Evolutionary conservation across 2,113 vertebrate species (phyloP).

Genomic region (Pipra filicauda): DNA sequence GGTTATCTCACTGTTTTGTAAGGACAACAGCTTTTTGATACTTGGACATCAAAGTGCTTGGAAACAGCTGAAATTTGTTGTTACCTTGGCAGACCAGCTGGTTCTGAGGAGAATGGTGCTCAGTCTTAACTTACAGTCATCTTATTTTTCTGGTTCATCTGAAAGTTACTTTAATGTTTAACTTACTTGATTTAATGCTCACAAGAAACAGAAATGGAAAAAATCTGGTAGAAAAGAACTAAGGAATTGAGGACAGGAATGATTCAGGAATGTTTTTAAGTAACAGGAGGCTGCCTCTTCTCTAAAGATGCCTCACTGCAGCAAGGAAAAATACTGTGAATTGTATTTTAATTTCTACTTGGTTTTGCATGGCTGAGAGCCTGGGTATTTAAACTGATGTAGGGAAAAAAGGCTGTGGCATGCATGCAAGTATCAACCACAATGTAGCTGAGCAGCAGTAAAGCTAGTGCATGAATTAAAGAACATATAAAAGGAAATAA

Average conservation of each 20-base stretch:
- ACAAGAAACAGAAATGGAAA: neutral
- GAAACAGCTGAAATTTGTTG: constrained; percentile 22
- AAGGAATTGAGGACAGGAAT: neutral
- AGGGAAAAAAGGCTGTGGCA: constrained; percentile 32
- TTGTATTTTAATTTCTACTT: constrained; percentile 18
- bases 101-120: neutral
- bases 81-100: neutral
- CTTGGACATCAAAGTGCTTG: constrained; percentile 23
- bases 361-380: constrained; percentile 15
- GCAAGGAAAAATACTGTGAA: neutral
- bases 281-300: neutral
- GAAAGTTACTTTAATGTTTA: constrained; percentile 26
- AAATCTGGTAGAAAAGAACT: neutral
- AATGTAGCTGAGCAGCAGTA: constrained; percentile 33
- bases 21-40: neutral
- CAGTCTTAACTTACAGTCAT: neutral
- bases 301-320: neutral
- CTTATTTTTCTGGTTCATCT: constrained; percentile 22
- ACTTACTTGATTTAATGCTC: constrained; percentile 27
- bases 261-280: neutral
- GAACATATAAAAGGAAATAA: constrained; percentile 68
- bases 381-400: constrained; percentile 31
- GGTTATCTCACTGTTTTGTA: neutral
- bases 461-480: constrained; percentile 64
- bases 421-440: constrained; percentile 13